Conservation (phyloP, 2,797 vertebrate genomes). For the Eutrigla gurnardus region DNA sequence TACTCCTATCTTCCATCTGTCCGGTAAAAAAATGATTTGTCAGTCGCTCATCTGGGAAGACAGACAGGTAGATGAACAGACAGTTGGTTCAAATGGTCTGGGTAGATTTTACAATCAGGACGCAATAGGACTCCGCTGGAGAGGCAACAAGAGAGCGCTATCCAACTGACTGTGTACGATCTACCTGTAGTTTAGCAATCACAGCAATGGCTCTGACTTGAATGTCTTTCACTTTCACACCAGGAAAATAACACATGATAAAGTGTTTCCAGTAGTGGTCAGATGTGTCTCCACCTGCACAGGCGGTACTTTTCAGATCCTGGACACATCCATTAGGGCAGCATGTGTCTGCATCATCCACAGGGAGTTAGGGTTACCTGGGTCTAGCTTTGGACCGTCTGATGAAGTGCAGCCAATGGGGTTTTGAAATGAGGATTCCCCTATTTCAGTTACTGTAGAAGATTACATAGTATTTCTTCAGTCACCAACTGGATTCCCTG, state of each 20-base stretch:
- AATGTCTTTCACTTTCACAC: conserved; percentile 25
- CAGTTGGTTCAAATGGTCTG: too few relatives aligned
- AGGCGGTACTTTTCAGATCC: conserved; percentile 17
- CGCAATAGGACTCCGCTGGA: conserved; percentile 5
- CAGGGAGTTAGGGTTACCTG: conserved; percentile 3
- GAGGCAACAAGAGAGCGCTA: conserved; percentile 24
- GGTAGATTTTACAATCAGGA: background rate
- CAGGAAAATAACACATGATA: conserved; percentile 12
- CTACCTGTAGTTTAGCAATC: conserved; percentile 20
- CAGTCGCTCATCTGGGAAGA: background rate
- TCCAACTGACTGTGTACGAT: conserved; percentile 2
- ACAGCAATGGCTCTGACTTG: background rate
- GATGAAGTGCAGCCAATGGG: conserved; percentile 12
- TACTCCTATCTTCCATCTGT: background rate
- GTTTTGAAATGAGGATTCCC: conserved; percentile 1
- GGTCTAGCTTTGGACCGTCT: conserved; percentile 10
- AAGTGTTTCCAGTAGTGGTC: conserved; percentile 33
- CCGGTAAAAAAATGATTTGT: background rate
- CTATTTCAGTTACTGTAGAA: background rate
- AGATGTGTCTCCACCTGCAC: conserved; percentile 37
- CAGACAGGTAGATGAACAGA: conserved; percentile 24
- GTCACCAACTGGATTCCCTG: conserved; percentile 10
- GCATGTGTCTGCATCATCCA: conserved; percentile 16
- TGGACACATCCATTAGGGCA: conserved; percentile 7
- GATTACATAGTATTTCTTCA: background rate